These are phyloP conservation scores for Halcyon smyrnensis DNA, from an alignment of 2,797 vertebrate species.

Conservation along the genomic window DNA sequence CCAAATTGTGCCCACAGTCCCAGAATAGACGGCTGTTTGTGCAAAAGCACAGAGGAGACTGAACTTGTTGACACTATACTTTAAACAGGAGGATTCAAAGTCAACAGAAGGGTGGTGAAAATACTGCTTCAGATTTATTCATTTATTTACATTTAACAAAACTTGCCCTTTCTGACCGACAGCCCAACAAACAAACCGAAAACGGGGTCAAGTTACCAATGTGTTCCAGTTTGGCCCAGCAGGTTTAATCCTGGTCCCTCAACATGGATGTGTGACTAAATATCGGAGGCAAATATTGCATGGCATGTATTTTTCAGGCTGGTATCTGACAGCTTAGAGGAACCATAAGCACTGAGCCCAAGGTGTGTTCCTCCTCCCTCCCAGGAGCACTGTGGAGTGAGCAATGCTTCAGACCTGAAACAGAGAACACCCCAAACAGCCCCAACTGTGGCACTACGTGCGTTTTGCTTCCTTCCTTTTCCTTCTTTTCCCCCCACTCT, in stretches of 20 bases:
- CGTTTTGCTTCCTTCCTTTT: background rate
- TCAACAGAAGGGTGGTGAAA: conserved; percentile 16
- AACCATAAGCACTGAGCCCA: background rate
- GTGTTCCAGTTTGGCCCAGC: background rate
- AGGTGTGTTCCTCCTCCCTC: background rate
- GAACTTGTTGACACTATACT: background rate
- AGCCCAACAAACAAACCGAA: background rate
- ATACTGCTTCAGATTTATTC: background rate
- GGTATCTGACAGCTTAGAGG: background rate
- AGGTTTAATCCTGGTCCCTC: background rate
- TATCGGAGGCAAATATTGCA: background rate
- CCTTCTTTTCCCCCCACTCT: background rate
- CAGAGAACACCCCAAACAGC: background rate
- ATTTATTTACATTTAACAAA: background rate
- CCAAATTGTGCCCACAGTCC: background rate
- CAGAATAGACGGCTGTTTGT: background rate
- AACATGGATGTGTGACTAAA: fast-evolving
- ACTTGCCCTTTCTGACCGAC: background rate
- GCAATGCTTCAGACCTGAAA: background rate
- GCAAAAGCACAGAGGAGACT: background rate
- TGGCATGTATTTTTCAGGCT: background rate
- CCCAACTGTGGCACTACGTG: background rate
- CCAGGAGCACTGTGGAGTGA: background rate
- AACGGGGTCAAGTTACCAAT: background rate
- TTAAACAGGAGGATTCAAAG: background rate